Evolutionary conservation across 2,888 invertebrate species (phyloP).

Genomic region (Lottia scabra): DNA sequence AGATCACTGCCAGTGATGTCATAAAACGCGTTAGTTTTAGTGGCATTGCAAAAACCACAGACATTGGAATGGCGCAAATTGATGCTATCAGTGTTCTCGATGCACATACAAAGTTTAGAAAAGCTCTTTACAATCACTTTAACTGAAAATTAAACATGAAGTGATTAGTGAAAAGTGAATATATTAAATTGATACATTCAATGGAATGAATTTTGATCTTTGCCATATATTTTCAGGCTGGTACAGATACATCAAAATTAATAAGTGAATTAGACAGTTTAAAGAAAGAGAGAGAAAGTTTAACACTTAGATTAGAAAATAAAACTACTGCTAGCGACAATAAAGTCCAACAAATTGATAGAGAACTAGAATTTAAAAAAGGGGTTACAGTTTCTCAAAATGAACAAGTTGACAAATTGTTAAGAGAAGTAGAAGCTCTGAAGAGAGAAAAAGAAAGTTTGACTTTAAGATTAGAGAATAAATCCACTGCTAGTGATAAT

Average conservation of each 20-base stretch:
- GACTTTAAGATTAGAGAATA: conserved; percentile 9
- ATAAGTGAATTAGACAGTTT: conserved; percentile 8
- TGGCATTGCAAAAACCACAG: too few species aligned
- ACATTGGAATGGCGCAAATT: too few species aligned
- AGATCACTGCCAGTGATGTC: too few species aligned
- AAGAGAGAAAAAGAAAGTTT: conserved; percentile 14
- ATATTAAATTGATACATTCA: too few species aligned
- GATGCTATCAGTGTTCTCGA: too few species aligned
- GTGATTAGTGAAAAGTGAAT: too few species aligned
- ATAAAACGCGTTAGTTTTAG: too few species aligned
- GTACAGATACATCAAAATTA: conserved; percentile 5
- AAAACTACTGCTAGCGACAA: background rate
- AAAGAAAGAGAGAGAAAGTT: conserved; percentile 12
- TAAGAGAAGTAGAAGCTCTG: conserved; percentile 6
- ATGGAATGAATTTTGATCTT: too few species aligned
- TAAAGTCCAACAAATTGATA: conserved; percentile 7
- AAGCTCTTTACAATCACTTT: too few species aligned
- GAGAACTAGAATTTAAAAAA: background rate
- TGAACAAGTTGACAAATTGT: conserved; percentile 13
- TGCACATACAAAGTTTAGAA: too few species aligned
- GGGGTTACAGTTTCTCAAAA: conserved; percentile 9
- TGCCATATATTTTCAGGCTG: background rate
- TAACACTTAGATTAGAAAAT: conserved; percentile 11
- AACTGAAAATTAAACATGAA: too few species aligned
- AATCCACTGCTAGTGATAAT: conserved; percentile 2